A percentile compares a stretch with the other conserved stretches of the same genome.
Conservation (phyloP, 2,797 vertebrate genomes). For the Pseudochromis fuscus region DNA sequence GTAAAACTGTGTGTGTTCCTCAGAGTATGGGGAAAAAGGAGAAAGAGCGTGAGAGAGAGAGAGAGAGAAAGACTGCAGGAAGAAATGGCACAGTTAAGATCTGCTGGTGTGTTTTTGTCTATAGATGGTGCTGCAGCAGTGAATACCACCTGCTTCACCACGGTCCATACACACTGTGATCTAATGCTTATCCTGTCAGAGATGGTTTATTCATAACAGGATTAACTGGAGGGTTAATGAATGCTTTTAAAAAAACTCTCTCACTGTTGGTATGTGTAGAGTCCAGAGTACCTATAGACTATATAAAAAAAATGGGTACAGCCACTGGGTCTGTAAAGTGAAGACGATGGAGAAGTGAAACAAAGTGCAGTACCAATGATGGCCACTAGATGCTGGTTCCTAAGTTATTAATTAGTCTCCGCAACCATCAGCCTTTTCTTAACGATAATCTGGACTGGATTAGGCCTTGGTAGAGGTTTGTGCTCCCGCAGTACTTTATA, state of each 20-base stretch:
- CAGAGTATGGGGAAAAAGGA: slow-evolving; percentile 39
- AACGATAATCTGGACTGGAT: too few relatives aligned
- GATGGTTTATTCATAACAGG: slow-evolving; percentile 58
- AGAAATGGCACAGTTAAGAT: slow-evolving; percentile 49
- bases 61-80: slow-evolving; percentile 37
- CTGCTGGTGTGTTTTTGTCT: slow-evolving; percentile 50
- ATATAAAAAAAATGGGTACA: too few relatives aligned
- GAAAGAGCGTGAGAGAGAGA: slow-evolving; percentile 25
- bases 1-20: slow-evolving; percentile 29
- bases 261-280: slow-evolving; percentile 43
- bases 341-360: too few relatives aligned
- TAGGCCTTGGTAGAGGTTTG: too few relatives aligned
- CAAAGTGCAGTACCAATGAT: too few relatives aligned
- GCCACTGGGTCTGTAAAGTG: too few relatives aligned
- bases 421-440: too few relatives aligned
- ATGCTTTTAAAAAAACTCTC: too few relatives aligned
- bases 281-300: too few relatives aligned
- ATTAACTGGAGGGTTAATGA: slow-evolving; percentile 65
- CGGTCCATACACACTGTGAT: slow-evolving; percentile 35
- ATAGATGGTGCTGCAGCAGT: slow-evolving; percentile 54
- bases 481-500: too few relatives aligned
- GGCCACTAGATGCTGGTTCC: too few relatives aligned
- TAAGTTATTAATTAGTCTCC: too few relatives aligned
- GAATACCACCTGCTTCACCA: slow-evolving; percentile 31
- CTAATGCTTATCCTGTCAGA: slow-evolving; percentile 57